A percentile compares a stretch with the other conserved stretches of the same genome.
phyloP scores from a whole-genome alignment of 1,140 invertebrate genomes.

The Oedothorax gibbosus region DNA sequence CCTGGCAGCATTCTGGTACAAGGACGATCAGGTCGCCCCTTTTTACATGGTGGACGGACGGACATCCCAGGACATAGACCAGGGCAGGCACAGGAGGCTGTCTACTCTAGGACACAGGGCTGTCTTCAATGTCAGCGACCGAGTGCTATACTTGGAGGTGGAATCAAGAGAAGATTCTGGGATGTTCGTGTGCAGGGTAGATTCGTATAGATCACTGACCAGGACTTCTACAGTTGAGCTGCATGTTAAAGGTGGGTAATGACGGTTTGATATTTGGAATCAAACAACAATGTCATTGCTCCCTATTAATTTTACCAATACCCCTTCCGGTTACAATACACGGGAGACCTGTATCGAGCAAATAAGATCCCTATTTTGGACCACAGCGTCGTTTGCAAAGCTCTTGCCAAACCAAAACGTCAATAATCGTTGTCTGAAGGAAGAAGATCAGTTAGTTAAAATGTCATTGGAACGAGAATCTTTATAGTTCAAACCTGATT shows the following conservation, averaged over 20 bases:
- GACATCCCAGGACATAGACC: conserved; percentile 2
- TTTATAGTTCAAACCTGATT: no score
- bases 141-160: conserved; percentile 80
- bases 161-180: conserved; percentile 84
- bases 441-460: no score
- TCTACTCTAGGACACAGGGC: conserved; percentile 34
- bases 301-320: no score
- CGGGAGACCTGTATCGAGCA: no score
- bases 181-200: conserved; percentile 86
- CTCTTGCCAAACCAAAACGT: no score
- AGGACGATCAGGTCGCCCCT: conserved; percentile 79
- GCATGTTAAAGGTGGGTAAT: conserved; percentile 30
- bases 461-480: no score
- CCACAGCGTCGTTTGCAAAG: no score
- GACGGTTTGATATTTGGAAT: no score
- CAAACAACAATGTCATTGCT: no score
- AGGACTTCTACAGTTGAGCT: conserved; percentile 72
- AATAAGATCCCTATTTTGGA: no score
- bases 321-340: no score
- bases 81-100: conserved; percentile 25
- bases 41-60: conserved; percentile 73
- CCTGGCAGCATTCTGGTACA: conserved; percentile 84
- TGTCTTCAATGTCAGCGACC: conserved; percentile 64
- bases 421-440: no score
- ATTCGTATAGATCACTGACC: conserved; percentile 89